Conservation (phyloP, 1,140 invertebrate genomes). For the Monomorium pharaonis region DNA sequence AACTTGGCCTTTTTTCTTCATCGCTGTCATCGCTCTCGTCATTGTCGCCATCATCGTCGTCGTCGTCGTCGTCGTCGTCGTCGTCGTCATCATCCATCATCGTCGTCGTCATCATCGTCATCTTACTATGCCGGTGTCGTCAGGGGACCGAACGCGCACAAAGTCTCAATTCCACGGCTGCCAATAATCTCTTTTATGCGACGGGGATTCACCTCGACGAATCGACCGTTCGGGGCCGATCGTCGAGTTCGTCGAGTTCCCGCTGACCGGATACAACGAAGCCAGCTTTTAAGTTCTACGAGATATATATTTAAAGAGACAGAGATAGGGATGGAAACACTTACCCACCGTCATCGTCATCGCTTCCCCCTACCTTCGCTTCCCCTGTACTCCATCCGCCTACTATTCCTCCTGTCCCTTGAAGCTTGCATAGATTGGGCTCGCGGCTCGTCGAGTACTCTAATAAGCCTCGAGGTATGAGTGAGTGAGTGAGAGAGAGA, state of each 20-base stretch:
- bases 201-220: conserved; percentile 65
- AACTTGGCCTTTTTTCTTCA: neutral
- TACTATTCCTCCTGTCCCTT: neutral
- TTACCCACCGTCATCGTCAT: conserved; percentile 62
- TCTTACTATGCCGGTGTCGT: conserved; percentile 37
- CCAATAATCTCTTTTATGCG: conserved; percentile 74
- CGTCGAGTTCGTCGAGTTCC: conserved; percentile 73
- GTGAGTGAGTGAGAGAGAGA: too few species aligned
- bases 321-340: conserved; percentile 53
- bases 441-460: conserved; percentile 61
- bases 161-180: conserved; percentile 82
- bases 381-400: neutral
- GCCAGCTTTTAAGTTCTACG: conserved; percentile 77
- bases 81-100: neutral
- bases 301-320: conserved; percentile 64
- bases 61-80: neutral
- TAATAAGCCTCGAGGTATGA: conserved; percentile 36
- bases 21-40: neutral
- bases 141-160: conserved; percentile 81
- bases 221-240: conserved; percentile 14
- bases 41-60: neutral
- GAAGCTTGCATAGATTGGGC: conserved; percentile 45
- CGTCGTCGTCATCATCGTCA: neutral
- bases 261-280: conserved; percentile 85
- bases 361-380: neutral